Evolutionary conservation across 64 coral and sea anemone species (phyloP).

Genomic region (Acropora yongei): DNA sequence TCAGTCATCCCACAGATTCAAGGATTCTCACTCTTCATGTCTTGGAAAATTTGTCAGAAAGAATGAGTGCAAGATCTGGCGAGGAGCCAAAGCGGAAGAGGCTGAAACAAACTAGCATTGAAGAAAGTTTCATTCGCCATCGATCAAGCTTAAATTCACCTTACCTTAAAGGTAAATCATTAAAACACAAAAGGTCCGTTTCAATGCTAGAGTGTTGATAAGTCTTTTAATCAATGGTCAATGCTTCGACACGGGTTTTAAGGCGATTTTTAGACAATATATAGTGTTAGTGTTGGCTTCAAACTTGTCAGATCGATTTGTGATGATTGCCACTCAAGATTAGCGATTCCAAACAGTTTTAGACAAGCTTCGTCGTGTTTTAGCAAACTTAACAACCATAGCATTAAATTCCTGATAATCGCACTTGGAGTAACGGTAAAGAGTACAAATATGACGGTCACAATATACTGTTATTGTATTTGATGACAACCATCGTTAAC

Average conservation of each 20-base stretch:
- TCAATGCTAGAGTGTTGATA: background rate
- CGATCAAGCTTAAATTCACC: constrained; percentile 13
- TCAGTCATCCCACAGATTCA: constrained; percentile 16
- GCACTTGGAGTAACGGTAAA: no score
- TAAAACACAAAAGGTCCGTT: no score
- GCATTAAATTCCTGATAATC: no score
- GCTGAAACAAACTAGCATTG: constrained; percentile 89
- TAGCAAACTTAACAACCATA: no score
- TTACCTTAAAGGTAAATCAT: constrained; percentile 11
- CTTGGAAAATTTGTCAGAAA: constrained; percentile 35
- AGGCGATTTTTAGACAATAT: background rate
- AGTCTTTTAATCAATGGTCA: background rate
- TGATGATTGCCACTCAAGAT: background rate
- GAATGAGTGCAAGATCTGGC: constrained; percentile 78
- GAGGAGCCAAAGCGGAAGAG: constrained; percentile 87
- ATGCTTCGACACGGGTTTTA: background rate
- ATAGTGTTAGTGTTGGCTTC: background rate
- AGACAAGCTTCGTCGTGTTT: no score
- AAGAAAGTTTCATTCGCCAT: constrained; percentile 93
- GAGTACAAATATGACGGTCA: no score
- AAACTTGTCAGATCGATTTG: background rate
- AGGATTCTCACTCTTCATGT: background rate
- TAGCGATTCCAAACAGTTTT: no score
- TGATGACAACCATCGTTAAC: background rate
- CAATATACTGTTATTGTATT: background rate